A percentile compares a stretch with the other conserved stretches of the same genome.
These are phyloP conservation scores for Pleuronectes platessa DNA, from an alignment of 2,113 vertebrate species.

Conservation along the genomic window DNA sequence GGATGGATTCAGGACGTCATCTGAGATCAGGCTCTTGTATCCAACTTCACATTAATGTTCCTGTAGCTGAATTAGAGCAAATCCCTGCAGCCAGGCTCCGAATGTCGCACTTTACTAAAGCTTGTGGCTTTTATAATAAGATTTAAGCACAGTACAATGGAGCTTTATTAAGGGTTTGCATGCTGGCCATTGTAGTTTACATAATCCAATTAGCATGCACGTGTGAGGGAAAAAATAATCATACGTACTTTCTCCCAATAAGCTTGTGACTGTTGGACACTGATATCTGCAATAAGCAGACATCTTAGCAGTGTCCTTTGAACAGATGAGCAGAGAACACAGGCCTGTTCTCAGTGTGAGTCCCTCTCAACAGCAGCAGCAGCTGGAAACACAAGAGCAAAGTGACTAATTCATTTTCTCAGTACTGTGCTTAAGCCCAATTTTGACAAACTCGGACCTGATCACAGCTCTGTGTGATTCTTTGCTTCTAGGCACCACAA, in stretches of 20 bases:
- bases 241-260: background rate
- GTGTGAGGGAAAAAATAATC: background rate
- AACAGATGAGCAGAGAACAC: conserved; percentile 4
- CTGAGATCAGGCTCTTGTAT: too few species aligned
- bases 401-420: background rate
- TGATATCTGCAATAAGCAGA: background rate
- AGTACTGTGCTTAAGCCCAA: background rate
- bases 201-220: background rate
- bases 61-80: too few species aligned
- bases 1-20: too few species aligned
- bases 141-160: background rate
- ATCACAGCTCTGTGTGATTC: background rate
- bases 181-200: background rate
- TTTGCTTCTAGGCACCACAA: background rate
- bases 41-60: too few species aligned
- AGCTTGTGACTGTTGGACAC: background rate
- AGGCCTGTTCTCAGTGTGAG: background rate
- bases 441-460: background rate
- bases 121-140: background rate
- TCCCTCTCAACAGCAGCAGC: background rate
- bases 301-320: conserved; percentile 9
- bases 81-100: too few species aligned
- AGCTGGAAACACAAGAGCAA: conserved; percentile 6
- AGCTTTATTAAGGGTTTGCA: background rate
- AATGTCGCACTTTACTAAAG: background rate